Evolutionary conservation across 2,888 invertebrate genomes (phyloP), one percentile per base, ranked within the genome.

Genomic region (Lomographa bimaculata): DNA sequence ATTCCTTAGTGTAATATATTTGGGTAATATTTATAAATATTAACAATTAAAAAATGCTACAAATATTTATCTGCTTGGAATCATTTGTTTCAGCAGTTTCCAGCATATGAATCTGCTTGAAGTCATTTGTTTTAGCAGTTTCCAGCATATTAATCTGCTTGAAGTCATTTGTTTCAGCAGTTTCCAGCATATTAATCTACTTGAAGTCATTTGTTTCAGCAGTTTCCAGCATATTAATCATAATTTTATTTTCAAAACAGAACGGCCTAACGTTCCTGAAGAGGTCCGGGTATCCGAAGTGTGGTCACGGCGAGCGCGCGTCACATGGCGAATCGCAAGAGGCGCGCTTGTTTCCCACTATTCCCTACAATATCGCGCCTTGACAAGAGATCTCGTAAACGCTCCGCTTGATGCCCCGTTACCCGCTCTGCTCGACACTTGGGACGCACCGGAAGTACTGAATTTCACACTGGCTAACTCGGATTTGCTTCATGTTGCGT

Each of bases 281-380:
- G 89, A 89, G 58, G 81, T 89, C 0, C 74, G 86, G 3, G 70
- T 89, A 49, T 86, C 89, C 0, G 89, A 89, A 44, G 83, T 89
- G 1, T 89, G 86, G 89, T 79, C 89, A 1, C 76, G 89, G 3
- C 69, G 77, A 48, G 85, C 85, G 3, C 71, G 87, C 2, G 78
- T 89, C 1, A 85, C 86, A 1, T 89, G 89, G 89, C 65, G 86
- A 1, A 51, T 81, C 2, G 76, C 83, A 0, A 60, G 87, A 3
- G 87, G 85, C 0, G 82, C 84, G 0, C 57, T 83, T 5, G 87
- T 89, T 0, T 81, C 86, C 0, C 87, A 86, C 58, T 89, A 89
- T 60, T 77, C 83, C 2, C 60, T 89, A 0, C 89, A 89, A 40
- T 85, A 85, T 54, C 71, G 84, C 6, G 73, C 85, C 1, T 56